These are phyloP conservation scores for Clarias platycephalus DNA, from an alignment of 2,797 vertebrate genomes.

Conservation along the genomic window DNA sequence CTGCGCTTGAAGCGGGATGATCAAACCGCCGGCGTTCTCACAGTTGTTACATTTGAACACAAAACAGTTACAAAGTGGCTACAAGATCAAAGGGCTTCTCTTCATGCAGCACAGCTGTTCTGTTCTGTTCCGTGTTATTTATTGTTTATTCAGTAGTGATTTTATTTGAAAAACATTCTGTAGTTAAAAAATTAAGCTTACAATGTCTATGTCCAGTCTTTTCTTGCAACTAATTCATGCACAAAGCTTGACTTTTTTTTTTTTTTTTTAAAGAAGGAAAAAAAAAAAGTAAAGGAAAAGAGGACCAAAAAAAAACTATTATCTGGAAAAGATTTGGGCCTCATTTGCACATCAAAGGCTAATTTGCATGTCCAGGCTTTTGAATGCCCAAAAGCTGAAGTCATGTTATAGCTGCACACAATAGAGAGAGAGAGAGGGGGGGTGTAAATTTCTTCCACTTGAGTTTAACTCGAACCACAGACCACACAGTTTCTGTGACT, in stretches of 20 bases:
- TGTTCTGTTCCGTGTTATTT: neutral
- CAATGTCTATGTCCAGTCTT: neutral
- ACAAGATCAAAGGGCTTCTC: neutral
- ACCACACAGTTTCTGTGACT: neutral
- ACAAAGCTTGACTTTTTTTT: neutral
- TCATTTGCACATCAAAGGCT: conserved; percentile 20
- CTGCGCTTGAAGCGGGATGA: neutral
- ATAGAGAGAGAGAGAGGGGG: neutral
- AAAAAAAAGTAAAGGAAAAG: no score
- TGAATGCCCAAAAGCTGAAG: conserved; percentile 1
- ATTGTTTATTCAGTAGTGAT: neutral
- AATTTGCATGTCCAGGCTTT: neutral
- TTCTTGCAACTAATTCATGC: neutral
- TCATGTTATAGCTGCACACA: conserved; percentile 5
- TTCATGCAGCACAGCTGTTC: neutral
- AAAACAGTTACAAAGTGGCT: neutral
- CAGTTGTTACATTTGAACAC: neutral
- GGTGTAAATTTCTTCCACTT: neutral
- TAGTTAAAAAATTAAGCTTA: neutral
- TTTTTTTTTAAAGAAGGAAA: no score
- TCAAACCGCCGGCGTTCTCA: neutral
- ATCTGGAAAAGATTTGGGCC: neutral
- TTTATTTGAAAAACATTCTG: neutral
- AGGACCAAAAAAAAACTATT: neutral
- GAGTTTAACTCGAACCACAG: neutral